Evolutionary conservation across 2,113 vertebrate species (phyloP).

Genomic region (Clarias gariepinus): DNA sequence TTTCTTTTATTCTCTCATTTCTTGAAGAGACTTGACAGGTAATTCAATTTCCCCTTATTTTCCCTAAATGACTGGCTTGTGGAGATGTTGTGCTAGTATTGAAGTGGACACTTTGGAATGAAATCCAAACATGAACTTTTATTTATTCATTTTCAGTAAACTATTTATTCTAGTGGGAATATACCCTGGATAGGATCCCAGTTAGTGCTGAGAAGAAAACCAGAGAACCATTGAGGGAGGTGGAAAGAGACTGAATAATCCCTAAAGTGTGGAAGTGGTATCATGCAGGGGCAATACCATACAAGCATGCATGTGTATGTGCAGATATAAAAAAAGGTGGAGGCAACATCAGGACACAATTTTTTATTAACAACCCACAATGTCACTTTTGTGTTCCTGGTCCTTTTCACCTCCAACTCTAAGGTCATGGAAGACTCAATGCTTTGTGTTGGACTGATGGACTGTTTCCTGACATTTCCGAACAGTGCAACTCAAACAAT

Average conservation of each 20-base stretch:
- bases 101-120: not conserved
- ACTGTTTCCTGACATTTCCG: not conserved
- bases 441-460: conserved; percentile 1
- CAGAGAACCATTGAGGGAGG: not conserved
- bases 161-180: not conserved
- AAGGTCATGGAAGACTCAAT: not conserved
- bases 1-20: too few species aligned
- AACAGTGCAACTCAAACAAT: not conserved
- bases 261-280: not conserved
- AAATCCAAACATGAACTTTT: not conserved
- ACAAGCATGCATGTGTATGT: not conserved
- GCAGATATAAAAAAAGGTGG: not conserved
- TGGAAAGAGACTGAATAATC: not conserved
- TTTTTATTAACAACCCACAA: not conserved
- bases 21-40: not conserved
- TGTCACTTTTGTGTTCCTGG: conserved; percentile 10
- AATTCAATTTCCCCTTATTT: not conserved
- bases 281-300: not conserved
- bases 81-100: not conserved
- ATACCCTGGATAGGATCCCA: not conserved
- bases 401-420: not conserved
- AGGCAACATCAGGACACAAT: too few species aligned
- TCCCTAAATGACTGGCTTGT: not conserved
- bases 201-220: not conserved
- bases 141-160: not conserved